Percentiles rank a stretch among this genome's conserved stretches.
Evolutionary conservation across 2,113 vertebrate species (phyloP).

Genomic region (Sterna hirundo): DNA sequence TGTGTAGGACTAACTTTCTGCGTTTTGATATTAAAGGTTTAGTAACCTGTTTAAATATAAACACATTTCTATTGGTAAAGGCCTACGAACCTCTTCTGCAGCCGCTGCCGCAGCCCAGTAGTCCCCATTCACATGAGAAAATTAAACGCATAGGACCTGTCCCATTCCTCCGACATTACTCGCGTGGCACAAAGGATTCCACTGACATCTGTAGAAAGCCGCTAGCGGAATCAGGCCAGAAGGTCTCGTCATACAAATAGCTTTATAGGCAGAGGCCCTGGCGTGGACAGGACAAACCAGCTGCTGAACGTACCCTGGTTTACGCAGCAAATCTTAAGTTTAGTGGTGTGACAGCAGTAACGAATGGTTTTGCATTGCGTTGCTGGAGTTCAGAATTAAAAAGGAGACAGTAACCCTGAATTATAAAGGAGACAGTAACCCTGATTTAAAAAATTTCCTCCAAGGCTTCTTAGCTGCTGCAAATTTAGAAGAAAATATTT

Average conservation of each 20-base stretch:
- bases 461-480: not conserved
- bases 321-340: not conserved
- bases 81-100: not conserved
- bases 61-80: not conserved
- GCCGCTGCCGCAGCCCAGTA: not conserved
- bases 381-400: not conserved
- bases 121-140: not conserved
- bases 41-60: constrained; percentile 5
- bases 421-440: not conserved
- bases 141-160: not conserved
- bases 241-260: not conserved
- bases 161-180: not conserved
- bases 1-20: not conserved
- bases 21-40: constrained; percentile 20
- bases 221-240: not conserved
- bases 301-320: not conserved
- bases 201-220: not conserved
- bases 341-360: not conserved
- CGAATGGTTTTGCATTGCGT: not conserved
- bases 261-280: not conserved
- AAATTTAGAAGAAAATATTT: constrained; percentile 47
- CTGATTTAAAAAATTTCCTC: not conserved
- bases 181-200: not conserved
- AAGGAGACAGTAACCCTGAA: not conserved
- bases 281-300: not conserved